These are phyloP conservation scores for Propithecus coquereli DNA, from an alignment of 2,113 vertebrate genomes.

Conservation along the genomic window DNA sequence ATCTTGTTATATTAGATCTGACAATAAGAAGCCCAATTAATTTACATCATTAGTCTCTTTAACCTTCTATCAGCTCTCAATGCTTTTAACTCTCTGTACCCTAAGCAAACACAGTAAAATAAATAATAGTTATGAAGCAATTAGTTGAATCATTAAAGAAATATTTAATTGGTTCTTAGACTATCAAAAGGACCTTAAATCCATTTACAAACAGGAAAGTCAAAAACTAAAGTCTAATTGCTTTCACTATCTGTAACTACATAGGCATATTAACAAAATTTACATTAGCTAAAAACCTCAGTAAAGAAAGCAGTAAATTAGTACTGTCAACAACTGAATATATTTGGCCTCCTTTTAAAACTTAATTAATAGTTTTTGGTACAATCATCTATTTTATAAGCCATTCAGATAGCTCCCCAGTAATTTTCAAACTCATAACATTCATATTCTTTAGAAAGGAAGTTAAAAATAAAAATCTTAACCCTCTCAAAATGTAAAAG, in stretches of 20 bases:
- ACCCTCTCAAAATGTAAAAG: background rate
- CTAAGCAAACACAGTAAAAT: constrained; percentile 52
- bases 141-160: constrained; percentile 26
- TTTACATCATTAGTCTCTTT: constrained; percentile 51
- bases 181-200: constrained; percentile 32
- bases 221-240: constrained; percentile 46
- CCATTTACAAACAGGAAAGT: constrained; percentile 37
- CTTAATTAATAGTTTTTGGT: background rate
- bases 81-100: background rate
- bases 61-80: constrained; percentile 40
- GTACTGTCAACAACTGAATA: background rate
- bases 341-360: background rate
- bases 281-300: background rate
- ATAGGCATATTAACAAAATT: constrained; percentile 4
- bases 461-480: background rate
- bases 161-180: constrained; percentile 59
- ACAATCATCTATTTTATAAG: background rate
- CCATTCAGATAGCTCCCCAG: background rate
- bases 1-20: constrained; percentile 26
- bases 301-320: constrained; percentile 26
- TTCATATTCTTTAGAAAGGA: background rate
- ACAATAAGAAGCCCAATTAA: constrained; percentile 38
- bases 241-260: constrained; percentile 19
- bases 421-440: background rate
- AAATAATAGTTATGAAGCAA: constrained; percentile 49